phyloP scores from a whole-genome alignment of 2,113 vertebrate genomes.

The Platanista minor region DNA sequence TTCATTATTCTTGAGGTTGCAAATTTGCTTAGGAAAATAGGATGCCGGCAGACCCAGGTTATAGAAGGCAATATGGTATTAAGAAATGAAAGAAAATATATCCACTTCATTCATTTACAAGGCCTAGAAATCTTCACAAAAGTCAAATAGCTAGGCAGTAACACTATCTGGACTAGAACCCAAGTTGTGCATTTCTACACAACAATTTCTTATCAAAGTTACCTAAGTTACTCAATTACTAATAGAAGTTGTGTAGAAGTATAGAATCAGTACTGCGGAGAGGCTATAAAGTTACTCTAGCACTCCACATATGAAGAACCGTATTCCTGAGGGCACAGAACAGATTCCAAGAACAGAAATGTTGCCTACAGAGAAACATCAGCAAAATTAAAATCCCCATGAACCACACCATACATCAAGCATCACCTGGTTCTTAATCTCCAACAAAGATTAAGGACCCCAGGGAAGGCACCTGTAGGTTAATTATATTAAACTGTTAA shows the following conservation, averaged over 20 bases:
- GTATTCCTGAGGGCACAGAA: neutral
- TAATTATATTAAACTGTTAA: neutral
- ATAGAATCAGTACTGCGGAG: neutral
- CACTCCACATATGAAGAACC: neutral
- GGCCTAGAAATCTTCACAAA: neutral
- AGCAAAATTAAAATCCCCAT: neutral
- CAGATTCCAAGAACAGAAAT: neutral
- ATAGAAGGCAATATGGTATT: neutral
- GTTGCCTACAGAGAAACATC: neutral
- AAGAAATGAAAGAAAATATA: neutral
- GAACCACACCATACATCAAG: neutral
- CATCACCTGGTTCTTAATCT: constrained; percentile 8
- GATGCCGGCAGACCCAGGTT: neutral
- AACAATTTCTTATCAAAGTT: neutral
- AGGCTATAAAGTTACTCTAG: neutral
- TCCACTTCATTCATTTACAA: neutral
- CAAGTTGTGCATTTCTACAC: neutral
- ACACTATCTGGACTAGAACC: neutral
- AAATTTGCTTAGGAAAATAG: constrained; percentile 31
- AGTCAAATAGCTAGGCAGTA: neutral
- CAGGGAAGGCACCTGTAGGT: neutral
- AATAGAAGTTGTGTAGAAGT: neutral
- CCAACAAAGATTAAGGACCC: neutral
- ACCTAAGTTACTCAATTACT: neutral
- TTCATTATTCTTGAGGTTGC: neutral